Base-by-base conservation (phyloP, 2,797 vertebrate genomes). In the Danio choprae region DNA sequence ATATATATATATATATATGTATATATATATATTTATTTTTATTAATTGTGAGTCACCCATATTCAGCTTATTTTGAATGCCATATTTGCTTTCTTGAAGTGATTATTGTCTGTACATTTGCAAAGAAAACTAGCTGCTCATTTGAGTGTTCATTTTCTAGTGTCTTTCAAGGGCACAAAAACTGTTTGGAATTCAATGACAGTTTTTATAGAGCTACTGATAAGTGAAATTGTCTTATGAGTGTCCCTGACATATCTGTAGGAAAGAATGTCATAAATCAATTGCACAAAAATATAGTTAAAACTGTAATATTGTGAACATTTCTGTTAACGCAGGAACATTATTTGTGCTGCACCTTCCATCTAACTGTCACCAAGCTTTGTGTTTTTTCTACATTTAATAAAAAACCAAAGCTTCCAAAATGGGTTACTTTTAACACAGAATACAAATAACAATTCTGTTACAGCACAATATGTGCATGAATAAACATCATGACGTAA, bases 131-230 rank as follows among this genome's bases (percentile, higher is more conserved):
- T 9, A 51, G 48, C 12, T 15, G 36, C 59, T 62, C 7, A 9
- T 15, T 55, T 70, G 18, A 13, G 38, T 7, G 7, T 15, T 68
- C 1, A 2, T 68, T 50, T 68, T 22, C n/a, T 6, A 46, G 44
- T 13, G 9, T 4, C 2, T 71, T 71, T 56, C 51, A 56, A 71
- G 51, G 51, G 11, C 38, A 71, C n/a, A 20, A 22, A 13, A 56
- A 12, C 11, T 71, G 38, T 71, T 71, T 55, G 68, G 36, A 20
- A 55, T 20, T 71, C 11, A 71, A n/a, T 7, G 55, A 13, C 36
- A 71, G 38, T 15, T 71, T 38, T 18, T 41, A 11, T 71, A 55
- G 1, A 71, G n/a, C 50, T 51, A 56, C 11, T 7, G 22, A 12
- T 40, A 12, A n/a, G 29, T 62, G 6, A 62, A 20, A 18, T 9